These are phyloP conservation scores for Perca schrenkii DNA, from an alignment of 2,113 vertebrate species.

Conservation along the genomic window DNA sequence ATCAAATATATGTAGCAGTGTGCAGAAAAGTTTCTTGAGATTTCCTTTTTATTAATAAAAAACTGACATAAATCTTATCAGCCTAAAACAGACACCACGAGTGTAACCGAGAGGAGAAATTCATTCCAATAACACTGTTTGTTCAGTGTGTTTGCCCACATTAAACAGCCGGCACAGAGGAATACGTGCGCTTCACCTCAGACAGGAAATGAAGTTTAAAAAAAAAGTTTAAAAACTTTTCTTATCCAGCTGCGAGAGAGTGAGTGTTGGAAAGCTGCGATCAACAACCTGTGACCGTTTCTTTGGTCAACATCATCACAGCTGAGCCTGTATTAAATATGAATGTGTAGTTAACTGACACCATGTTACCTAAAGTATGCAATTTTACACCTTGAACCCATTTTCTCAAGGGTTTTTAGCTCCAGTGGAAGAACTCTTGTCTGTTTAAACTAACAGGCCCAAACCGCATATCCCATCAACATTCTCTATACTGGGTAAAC, in stretches of 20 bases:
- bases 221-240: not conserved
- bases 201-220: not conserved
- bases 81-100: not conserved
- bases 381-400: not conserved
- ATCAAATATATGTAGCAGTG: not conserved
- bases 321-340: not conserved
- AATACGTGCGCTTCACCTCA: slow-evolving; percentile 1
- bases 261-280: not conserved
- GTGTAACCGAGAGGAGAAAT: slow-evolving; percentile 8
- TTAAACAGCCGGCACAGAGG: not conserved
- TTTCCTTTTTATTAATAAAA: not conserved
- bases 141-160: not conserved
- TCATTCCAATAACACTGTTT: not conserved
- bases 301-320: not conserved
- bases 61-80: not conserved
- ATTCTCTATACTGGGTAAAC: too few relatives aligned
- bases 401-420: too few relatives aligned
- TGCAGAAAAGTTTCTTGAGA: not conserved
- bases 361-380: not conserved
- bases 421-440: too few relatives aligned
- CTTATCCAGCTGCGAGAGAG: not conserved
- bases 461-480: too few relatives aligned
- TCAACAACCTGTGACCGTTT: not conserved
- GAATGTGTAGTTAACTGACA: not conserved
- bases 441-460: too few relatives aligned